Evolutionary conservation across 2,797 vertebrate genomes (phyloP), one percentile per base, ranked within the genome.

Genomic region (Otolemur crassicaudatus): DNA sequence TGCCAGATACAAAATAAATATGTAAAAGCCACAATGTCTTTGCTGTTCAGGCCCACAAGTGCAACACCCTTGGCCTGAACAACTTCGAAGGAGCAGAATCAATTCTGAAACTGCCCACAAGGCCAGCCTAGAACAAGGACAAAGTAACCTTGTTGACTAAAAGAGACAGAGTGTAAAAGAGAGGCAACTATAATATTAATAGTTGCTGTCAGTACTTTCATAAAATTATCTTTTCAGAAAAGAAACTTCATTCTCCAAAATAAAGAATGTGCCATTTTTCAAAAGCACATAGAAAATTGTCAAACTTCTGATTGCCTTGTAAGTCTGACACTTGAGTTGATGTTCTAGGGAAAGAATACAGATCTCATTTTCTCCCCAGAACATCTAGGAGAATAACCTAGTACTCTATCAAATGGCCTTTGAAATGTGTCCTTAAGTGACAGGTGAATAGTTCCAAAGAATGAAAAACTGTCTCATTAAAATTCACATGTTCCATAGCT

Each of bases 191-290:
- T 63, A 23, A 40, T 63, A 17, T n/a, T 61, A 60, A 58, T 7
- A 25, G 31, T 60, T 60, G 0, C 72, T 89, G 37, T 31, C 14
- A 80, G 16, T 79, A 29, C 17, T 76, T 86, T 81, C 73, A 86
- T 81, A 72, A 58, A 87, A 9, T n/a, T 90, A 27, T 77, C 34
- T 56, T 80, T 79, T 82, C 88, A 82, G 46, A 90, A 77, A 75
- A 37, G 65, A 95, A 75, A 46, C 7, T 61, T 43, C 2, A 37
- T 6, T 67, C 34, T 90, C 63, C 19, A 61, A 75, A 86, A 43
- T 16, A 25, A 79, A 61, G 19, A 76, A 19, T 46, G 27, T 56
- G 19, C 76, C 29, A 31, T 43, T 95, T 89, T 93, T 87, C 49
- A 63, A 96, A 85, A 96, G 27, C 61, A 34, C 5, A 27, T 67